Evolutionary conservation across 2,888 invertebrate species (phyloP), one percentile per base, ranked within the genome.

Genomic region (Ochlodes sylvanus): DNA sequence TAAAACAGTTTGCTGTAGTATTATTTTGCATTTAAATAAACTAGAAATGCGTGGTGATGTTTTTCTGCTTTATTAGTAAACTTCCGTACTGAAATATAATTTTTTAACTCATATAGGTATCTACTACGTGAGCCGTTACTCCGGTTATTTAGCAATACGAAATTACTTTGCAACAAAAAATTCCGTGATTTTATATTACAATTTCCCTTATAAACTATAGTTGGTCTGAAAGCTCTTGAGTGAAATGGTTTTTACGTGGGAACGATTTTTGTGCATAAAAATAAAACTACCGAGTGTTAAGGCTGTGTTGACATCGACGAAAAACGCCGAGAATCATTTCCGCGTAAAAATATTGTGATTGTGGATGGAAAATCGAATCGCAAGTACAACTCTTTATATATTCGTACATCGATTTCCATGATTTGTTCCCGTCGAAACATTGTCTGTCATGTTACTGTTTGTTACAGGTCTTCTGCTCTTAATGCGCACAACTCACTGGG

Each of bases 171-270:
- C 19, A 52, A 21, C 34, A 67, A 61, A 61, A 27, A 55, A 34
- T 14, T 34, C 34, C 12, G 15, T 55, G 47, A 67, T 67, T 67
- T 61, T 38, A 19, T 56, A 47, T 44, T 32, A 44, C 38, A 19
- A 61, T 55, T 55, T 61, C 34, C 60, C 55, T 42, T 61, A 44
- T 27, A 67, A 67, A 67, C 34, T 61, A 67, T 61, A 85, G 84
- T 86, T 92, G 89, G 93, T 90, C 84, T 93, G 93, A 92, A 92
- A 93, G 93, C 93, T 90, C 88, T 91, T 90, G 93, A 93, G 93
- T 93, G 93, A 93, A 93, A 93, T 93, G 93, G 93, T 93, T 93
- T 93, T 93, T 93, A 93, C 93, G 93, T 93, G 93, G 93, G 93
- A 93, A 93, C 92, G 93, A 93, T 93, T 93, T 93, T 93, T 93